A percentile compares a stretch with the other conserved stretches of the same genome.
Evolutionary conservation across 2,113 vertebrate genomes (phyloP).

Genomic region (Willisornis vidua): DNA sequence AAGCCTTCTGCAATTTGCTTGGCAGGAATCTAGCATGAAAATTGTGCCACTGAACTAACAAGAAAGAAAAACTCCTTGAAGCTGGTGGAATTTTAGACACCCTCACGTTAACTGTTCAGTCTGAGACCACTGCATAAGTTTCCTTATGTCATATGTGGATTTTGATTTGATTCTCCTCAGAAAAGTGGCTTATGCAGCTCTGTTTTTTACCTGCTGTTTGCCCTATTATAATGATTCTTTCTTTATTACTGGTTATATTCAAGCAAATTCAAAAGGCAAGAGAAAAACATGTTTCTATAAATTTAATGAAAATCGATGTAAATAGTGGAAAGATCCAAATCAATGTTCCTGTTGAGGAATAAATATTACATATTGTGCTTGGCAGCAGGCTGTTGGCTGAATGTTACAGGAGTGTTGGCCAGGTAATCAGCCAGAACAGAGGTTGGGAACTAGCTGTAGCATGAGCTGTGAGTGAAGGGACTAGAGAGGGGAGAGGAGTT

Average conservation of each 20-base stretch:
- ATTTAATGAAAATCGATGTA: not conserved
- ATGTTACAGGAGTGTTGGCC: not conserved
- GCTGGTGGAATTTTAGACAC: constrained; percentile 15
- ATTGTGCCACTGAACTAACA: constrained; percentile 54
- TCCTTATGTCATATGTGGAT: not conserved
- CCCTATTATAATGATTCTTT: not conserved
- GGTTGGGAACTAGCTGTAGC: not conserved
- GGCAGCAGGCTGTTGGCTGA: not conserved
- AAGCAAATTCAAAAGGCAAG: not conserved
- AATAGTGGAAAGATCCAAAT: not conserved
- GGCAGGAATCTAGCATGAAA: constrained; percentile 58
- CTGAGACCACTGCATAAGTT: constrained; percentile 4
- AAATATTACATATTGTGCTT: not conserved
- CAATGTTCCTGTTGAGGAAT: not conserved
- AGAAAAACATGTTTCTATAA: not conserved
- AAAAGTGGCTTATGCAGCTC: not conserved
- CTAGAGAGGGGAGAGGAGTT: not conserved
- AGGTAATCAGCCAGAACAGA: not conserved
- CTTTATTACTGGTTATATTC: not conserved
- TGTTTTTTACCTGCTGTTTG: not conserved
- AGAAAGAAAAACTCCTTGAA: constrained; percentile 30
- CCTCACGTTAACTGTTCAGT: constrained; percentile 27
- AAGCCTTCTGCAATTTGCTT: constrained; percentile 62
- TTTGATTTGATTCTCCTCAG: not conserved
- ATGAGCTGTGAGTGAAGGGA: not conserved